Conservation (phyloP, 2,113 vertebrate genomes). For the Rhabdornis inornatus region DNA sequence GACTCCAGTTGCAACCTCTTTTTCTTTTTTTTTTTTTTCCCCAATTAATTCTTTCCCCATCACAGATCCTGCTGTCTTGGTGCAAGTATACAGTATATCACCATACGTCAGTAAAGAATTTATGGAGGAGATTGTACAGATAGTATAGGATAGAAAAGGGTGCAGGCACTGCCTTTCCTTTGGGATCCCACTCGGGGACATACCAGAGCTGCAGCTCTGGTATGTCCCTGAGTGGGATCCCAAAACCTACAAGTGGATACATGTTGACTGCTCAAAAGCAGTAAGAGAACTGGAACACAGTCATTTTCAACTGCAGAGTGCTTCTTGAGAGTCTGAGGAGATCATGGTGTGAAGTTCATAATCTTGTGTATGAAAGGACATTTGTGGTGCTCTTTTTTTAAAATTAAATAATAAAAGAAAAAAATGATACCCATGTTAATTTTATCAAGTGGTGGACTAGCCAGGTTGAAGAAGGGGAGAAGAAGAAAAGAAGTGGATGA, state of each 20-base stretch:
- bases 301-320: background rate
- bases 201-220: background rate
- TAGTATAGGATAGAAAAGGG: background rate
- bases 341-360: background rate
- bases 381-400: background rate
- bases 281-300: background rate
- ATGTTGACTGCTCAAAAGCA: background rate
- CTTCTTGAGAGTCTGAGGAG: background rate
- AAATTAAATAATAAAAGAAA: background rate
- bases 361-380: background rate
- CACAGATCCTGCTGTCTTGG: background rate
- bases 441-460: constrained; percentile 40
- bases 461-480: constrained; percentile 20
- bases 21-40: background rate
- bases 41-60: background rate
- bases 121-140: background rate
- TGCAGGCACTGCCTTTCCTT: background rate
- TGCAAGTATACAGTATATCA: background rate
- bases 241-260: background rate
- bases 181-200: too few species aligned
- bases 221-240: background rate
- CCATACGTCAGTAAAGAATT: background rate
- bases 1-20: background rate
- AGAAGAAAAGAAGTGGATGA: constrained; percentile 43
- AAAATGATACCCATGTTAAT: background rate